phyloP scores from a whole-genome alignment of 2,888 invertebrate species.

The Himalopsyche kuldschensis region DNA sequence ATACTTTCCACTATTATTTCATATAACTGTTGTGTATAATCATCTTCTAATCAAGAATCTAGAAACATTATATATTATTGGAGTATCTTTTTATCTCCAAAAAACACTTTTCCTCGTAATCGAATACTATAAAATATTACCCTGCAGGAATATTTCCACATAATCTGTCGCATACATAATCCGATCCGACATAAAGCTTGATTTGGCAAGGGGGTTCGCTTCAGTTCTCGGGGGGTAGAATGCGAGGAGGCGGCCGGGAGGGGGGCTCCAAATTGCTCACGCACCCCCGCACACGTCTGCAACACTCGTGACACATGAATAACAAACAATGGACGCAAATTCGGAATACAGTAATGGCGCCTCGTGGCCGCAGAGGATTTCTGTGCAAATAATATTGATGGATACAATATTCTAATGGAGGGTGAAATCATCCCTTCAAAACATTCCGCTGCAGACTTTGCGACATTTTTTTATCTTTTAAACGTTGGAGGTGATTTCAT shows the following conservation, averaged over 20 bases:
- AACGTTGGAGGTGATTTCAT: no score
- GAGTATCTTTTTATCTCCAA: neutral
- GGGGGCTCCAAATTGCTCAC: slow-evolving; percentile 35
- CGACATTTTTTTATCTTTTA: no score
- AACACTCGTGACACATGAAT: slow-evolving; percentile 40
- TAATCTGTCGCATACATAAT: neutral
- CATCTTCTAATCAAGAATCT: neutral
- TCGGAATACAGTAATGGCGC: slow-evolving; percentile 12
- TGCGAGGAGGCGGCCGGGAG: neutral
- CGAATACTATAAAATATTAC: neutral
- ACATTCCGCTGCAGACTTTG: neutral
- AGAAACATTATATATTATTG: neutral
- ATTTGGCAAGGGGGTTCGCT: neutral
- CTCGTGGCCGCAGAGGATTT: neutral
- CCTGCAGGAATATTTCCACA: neutral
- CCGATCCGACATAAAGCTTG: neutral
- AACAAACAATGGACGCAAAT: slow-evolving; percentile 40
- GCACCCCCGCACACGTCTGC: slow-evolving; percentile 40
- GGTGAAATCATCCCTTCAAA: neutral
- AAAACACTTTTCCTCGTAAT: neutral
- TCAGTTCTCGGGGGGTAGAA: neutral
- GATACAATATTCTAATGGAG: neutral
- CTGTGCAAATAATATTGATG: neutral
- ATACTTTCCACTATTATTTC: no score
- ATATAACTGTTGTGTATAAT: no score